Evolutionary conservation across 2,797 vertebrate species (phyloP).

Genomic region (Chiloscyllium punctatum): DNA sequence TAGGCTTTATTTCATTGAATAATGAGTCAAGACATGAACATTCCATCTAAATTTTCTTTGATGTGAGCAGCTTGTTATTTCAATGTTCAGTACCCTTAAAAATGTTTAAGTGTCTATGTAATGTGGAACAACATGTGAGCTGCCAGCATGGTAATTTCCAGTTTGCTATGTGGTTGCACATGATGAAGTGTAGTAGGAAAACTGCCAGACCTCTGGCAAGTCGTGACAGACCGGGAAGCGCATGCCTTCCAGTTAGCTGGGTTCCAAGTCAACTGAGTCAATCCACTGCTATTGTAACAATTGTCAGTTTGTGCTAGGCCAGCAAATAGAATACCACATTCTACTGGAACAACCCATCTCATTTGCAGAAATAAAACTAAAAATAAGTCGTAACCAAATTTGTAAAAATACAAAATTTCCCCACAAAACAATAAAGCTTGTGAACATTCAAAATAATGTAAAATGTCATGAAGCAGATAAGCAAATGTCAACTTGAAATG

Average conservation of each 20-base stretch:
- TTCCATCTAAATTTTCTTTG: not conserved
- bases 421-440: not conserved
- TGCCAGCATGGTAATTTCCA: too few species aligned
- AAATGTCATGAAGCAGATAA: not conserved
- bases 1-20: not conserved
- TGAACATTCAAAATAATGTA: not conserved
- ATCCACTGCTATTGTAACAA: not conserved
- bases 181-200: not conserved
- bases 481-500: not conserved
- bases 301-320: not conserved
- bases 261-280: not conserved
- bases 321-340: not conserved
- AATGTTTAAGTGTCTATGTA: not conserved
- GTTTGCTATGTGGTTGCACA: too few species aligned
- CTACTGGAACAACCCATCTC: not conserved
- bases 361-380: not conserved
- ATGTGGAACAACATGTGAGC: not conserved
- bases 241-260: not conserved
- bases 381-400: not conserved
- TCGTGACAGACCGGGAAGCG: not conserved
- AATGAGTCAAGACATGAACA: not conserved
- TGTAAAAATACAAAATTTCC: conserved; percentile 4
- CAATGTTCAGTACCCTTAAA: not conserved
- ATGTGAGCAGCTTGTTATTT: not conserved
- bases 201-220: not conserved